A percentile compares a stretch with the other conserved stretches of the same genome.
phyloP scores from a whole-genome alignment of 2,113 vertebrate species.

The Felis chaus region DNA sequence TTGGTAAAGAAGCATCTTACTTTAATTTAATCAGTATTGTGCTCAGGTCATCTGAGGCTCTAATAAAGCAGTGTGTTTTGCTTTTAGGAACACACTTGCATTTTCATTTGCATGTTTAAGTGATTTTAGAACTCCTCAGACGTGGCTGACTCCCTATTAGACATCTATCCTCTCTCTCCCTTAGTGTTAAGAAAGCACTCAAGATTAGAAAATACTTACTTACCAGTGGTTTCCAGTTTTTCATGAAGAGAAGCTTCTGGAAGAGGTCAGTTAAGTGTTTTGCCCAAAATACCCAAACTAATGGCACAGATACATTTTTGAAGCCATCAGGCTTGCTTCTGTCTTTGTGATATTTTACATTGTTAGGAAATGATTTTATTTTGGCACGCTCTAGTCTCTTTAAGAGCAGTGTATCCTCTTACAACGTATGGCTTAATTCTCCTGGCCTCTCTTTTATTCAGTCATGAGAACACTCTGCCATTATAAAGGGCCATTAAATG shows the following conservation, averaged over 20 bases:
- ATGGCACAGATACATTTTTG: constrained; percentile 7
- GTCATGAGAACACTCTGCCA: background rate
- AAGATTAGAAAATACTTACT: constrained; percentile 28
- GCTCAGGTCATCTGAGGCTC: background rate
- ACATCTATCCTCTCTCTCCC: background rate
- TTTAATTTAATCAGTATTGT: background rate
- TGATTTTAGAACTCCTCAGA: background rate
- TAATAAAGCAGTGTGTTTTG: background rate
- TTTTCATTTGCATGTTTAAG: constrained; percentile 19
- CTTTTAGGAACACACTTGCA: background rate
- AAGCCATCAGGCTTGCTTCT: background rate
- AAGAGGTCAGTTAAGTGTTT: constrained; percentile 35
- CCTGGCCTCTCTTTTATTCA: background rate
- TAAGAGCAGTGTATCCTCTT: background rate
- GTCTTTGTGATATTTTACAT: background rate
- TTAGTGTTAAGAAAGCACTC: background rate
- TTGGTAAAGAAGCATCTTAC: background rate
- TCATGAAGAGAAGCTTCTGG: background rate
- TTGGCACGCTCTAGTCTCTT: background rate
- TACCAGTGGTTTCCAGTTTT: constrained; percentile 9
- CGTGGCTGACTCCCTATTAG: background rate
- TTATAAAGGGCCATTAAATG: background rate
- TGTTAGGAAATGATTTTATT: constrained; percentile 38
- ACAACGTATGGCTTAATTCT: background rate
- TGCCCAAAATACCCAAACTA: constrained; percentile 16